These are phyloP conservation scores for Labeo calbasu DNA, from an alignment of 2,797 vertebrate genomes.

Conservation along the genomic window DNA sequence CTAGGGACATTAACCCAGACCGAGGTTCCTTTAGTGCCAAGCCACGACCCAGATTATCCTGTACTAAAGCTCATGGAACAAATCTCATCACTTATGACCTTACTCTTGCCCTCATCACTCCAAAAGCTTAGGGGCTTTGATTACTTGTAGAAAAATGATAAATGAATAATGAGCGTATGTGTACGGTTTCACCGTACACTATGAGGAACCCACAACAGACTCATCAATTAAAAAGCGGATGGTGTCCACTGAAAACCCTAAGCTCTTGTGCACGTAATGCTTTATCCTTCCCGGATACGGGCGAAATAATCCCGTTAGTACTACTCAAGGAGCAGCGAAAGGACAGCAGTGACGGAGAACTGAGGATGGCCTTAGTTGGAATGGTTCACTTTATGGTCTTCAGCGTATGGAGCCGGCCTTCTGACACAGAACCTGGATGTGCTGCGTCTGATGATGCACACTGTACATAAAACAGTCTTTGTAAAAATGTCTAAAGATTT, in stretches of 20 bases:
- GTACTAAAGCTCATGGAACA: not conserved
- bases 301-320: slow-evolving; percentile 23
- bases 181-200: not conserved
- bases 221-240: slow-evolving; percentile 6
- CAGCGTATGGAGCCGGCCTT: not conserved
- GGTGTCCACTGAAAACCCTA: not conserved
- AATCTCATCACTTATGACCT: slow-evolving; percentile 18
- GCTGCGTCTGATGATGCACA: too few relatives aligned
- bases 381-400: not conserved
- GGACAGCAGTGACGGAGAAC: slow-evolving; percentile 4
- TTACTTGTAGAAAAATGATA: not conserved
- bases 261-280: not conserved
- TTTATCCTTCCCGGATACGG: not conserved
- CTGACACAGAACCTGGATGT: too few relatives aligned
- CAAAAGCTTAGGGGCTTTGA: not conserved
- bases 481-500: too few relatives aligned
- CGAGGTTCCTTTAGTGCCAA: slow-evolving; percentile 33
- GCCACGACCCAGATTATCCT: slow-evolving; percentile 34
- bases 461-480: too few relatives aligned
- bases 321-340: slow-evolving; percentile 25
- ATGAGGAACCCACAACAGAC: not conserved
- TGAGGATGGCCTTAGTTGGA: not conserved
- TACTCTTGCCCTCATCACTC: slow-evolving; percentile 10
- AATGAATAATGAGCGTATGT: not conserved
- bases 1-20: slow-evolving; percentile 15